Conservation (phyloP, 2,797 vertebrate genomes). For the Chelidonichthys spinosus region DNA sequence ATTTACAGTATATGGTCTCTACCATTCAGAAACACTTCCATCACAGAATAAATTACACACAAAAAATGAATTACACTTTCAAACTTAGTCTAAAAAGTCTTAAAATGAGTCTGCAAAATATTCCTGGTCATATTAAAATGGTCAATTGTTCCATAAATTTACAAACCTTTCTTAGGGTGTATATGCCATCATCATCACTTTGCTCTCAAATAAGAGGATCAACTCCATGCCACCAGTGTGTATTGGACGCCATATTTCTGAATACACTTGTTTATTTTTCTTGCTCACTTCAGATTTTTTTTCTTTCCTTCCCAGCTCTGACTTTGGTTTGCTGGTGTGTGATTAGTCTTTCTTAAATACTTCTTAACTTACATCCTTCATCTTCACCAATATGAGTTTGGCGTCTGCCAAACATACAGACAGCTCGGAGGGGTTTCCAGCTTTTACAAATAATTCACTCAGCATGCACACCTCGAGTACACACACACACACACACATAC, state of each 20-base stretch:
- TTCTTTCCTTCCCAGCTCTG: conserved; percentile 30
- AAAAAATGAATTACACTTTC: no score
- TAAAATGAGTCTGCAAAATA: no score
- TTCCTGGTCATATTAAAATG: no score
- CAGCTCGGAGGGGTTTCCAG: conserved; percentile 48
- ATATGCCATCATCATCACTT: not conserved
- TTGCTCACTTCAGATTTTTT: conserved; percentile 12
- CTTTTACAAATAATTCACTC: conserved; percentile 6
- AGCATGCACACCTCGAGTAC: conserved; percentile 3
- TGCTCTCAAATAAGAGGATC: no score
- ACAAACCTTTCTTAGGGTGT: not conserved
- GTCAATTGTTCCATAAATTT: no score
- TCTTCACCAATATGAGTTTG: conserved; percentile 58
- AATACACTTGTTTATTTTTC: conserved; percentile 43
- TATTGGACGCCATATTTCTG: conserved; percentile 70
- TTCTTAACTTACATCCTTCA: conserved; percentile 57
- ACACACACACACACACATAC: conserved; percentile 2
- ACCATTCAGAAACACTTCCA: no score
- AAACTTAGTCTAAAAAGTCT: no score
- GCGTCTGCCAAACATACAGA: conserved; percentile 44
- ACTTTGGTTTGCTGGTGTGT: conserved; percentile 65
- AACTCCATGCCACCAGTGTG: conserved; percentile 56
- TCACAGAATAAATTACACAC: no score
- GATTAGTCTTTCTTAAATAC: conserved; percentile 66
- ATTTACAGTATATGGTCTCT: no score